phyloP scores from a whole-genome alignment of 2,113 vertebrate genomes.

The Orthochromis malagaraziensis region DNA sequence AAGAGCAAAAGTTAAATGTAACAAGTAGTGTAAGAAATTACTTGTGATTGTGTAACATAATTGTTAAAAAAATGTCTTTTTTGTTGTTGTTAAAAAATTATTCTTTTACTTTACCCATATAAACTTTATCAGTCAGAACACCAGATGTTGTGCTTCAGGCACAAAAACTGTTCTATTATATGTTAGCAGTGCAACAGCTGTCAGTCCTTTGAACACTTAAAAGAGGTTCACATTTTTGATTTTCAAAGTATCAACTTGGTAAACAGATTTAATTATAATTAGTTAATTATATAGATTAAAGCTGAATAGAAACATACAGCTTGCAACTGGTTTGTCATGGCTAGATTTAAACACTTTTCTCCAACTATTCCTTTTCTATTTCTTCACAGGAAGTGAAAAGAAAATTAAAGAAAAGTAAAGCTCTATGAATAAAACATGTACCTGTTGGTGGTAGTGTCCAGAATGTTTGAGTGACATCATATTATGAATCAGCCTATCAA shows the following conservation, averaged over 20 bases:
- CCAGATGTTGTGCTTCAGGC: neutral
- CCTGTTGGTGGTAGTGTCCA: conserved; percentile 48
- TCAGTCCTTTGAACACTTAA: neutral
- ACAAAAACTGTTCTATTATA: neutral
- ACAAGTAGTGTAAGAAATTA: neutral
- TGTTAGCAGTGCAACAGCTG: neutral
- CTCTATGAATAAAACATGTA: conserved; percentile 70
- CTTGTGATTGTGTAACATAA: neutral
- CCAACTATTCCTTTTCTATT: neutral
- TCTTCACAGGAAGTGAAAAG: conserved; percentile 37
- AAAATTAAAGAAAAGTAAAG: conserved; percentile 46
- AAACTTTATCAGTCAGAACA: neutral
- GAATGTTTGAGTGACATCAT: conserved; percentile 67
- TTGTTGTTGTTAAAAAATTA: neutral
- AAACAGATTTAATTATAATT: conserved; percentile 24
- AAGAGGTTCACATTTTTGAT: neutral
- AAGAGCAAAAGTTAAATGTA: neutral
- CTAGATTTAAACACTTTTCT: neutral
- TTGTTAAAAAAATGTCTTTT: neutral
- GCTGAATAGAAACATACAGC: conserved; percentile 8
- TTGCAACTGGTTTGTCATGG: neutral
- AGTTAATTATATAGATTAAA: conserved; percentile 34
- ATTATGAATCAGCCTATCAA: conserved; percentile 64
- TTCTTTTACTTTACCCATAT: neutral
- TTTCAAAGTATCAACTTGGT: neutral